A percentile compares a stretch with the other conserved stretches of the same genome.
These are phyloP conservation scores for Actinostola sp. DNA, from an alignment of 92 coral and sea anemone species.

Conservation along the genomic window DNA sequence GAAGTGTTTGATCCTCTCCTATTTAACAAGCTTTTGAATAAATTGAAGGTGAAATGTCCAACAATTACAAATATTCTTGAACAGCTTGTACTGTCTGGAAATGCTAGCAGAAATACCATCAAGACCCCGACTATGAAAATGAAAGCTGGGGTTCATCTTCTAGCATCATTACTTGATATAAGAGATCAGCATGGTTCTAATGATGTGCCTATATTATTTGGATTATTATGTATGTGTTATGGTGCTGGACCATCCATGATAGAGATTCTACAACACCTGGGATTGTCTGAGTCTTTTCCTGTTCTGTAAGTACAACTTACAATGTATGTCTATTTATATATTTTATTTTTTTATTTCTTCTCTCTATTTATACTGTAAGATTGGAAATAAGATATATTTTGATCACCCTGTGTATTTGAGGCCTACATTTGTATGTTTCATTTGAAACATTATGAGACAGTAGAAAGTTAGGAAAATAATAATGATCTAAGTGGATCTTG, in stretches of 20 bases:
- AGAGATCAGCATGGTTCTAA: slow-evolving; percentile 39
- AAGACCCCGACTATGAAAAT: slow-evolving; percentile 29
- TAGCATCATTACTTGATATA: slow-evolving; percentile 38
- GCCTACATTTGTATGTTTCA: too few species aligned
- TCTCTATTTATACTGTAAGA: too few species aligned
- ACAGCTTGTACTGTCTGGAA: slow-evolving; percentile 43
- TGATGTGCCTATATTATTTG: slow-evolving; percentile 47
- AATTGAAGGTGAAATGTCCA: slow-evolving; percentile 37
- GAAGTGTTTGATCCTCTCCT: slow-evolving; percentile 26
- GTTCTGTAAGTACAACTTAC: slow-evolving; percentile 19
- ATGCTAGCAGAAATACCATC: slow-evolving; percentile 21
- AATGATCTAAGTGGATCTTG: too few species aligned
- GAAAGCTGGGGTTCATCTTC: slow-evolving; percentile 40
- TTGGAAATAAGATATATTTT: background rate
- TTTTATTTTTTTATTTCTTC: too few species aligned
- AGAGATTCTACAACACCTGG: slow-evolving; percentile 18
- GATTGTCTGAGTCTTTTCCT: slow-evolving; percentile 34
- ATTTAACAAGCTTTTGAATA: slow-evolving; percentile 14
- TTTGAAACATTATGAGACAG: too few species aligned
- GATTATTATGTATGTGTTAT: slow-evolving; percentile 39
- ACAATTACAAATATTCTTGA: slow-evolving; percentile 49
- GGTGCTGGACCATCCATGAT: slow-evolving; percentile 46
- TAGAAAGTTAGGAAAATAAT: too few species aligned
- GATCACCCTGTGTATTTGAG: too few species aligned
- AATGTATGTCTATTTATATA: too few species aligned